Evolutionary conservation across 2,888 invertebrate genomes (phyloP).

Genomic region (Amaurobius ferox): DNA sequence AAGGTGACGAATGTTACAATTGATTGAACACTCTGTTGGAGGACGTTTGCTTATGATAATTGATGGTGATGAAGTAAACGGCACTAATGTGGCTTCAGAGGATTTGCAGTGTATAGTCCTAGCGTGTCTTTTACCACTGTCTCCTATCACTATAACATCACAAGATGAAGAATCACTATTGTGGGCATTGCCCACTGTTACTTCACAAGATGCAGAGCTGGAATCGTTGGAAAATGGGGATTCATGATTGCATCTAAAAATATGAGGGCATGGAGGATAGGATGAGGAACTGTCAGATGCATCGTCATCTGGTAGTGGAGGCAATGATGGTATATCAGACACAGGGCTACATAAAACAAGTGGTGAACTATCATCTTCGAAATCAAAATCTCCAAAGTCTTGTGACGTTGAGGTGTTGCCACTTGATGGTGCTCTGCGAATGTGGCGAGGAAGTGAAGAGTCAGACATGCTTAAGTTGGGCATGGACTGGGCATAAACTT

Average conservation of each 20-base stretch:
- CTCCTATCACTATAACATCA: slow-evolving; percentile 50
- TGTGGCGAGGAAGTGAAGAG: slow-evolving; percentile 50
- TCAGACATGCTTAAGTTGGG: slow-evolving; percentile 70
- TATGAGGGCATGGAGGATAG: slow-evolving; percentile 36
- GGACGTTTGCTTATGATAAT: slow-evolving; percentile 58
- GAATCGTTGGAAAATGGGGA: slow-evolving; percentile 40
- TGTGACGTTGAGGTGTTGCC: slow-evolving; percentile 74
- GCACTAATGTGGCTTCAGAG: slow-evolving; percentile 20
- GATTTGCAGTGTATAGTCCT: slow-evolving; percentile 8
- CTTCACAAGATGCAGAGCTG: slow-evolving; percentile 17
- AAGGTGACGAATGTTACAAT: slow-evolving; percentile 62
- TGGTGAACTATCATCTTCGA: slow-evolving; percentile 72
- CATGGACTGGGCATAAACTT: slow-evolving; percentile 72
- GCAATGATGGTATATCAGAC: slow-evolving; percentile 43
- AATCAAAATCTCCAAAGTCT: slow-evolving; percentile 74
- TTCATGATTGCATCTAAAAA: slow-evolving; percentile 37
- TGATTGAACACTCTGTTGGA: slow-evolving; percentile 57
- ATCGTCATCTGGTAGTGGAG: slow-evolving; percentile 57
- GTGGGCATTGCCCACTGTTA: background rate
- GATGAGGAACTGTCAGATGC: slow-evolving; percentile 52
- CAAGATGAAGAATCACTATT: slow-evolving; percentile 56
- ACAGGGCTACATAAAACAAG: slow-evolving; percentile 63
- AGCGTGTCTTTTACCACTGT: background rate
- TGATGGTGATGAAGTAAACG: slow-evolving; percentile 46
- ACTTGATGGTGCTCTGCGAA: slow-evolving; percentile 70